Evolutionary conservation across 2,113 vertebrate species (phyloP).

Genomic region (Chroicocephalus ridibundus): DNA sequence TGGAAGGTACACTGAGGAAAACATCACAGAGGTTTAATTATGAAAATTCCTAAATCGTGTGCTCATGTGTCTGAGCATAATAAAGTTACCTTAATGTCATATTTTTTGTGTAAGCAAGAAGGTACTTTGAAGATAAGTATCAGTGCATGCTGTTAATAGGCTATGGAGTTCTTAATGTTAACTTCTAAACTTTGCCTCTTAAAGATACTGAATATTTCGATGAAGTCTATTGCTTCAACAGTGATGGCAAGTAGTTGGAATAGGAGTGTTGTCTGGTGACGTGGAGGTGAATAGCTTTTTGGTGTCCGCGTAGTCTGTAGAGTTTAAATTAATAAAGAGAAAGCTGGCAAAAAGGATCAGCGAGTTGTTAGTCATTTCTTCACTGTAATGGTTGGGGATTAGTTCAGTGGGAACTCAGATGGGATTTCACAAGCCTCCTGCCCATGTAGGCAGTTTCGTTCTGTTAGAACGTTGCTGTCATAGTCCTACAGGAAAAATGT

Average conservation of each 20-base stretch:
- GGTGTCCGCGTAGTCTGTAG: fast-evolving
- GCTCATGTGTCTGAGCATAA: background rate
- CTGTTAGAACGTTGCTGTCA: background rate
- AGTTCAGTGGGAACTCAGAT: fast-evolving
- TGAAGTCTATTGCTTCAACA: background rate
- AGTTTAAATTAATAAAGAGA: background rate
- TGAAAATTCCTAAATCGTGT: background rate
- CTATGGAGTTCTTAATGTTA: background rate
- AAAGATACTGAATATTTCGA: background rate
- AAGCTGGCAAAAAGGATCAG: background rate
- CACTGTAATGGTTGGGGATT: background rate
- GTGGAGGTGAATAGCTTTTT: background rate
- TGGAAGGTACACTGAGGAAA: background rate
- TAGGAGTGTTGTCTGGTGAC: background rate
- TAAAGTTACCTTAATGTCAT: background rate
- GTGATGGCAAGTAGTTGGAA: background rate
- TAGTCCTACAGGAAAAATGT: background rate
- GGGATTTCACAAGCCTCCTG: background rate
- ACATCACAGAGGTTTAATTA: background rate
- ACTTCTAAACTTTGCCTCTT: background rate
- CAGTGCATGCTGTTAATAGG: background rate
- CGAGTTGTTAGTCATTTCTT: background rate
- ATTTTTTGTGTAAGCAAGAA: background rate
- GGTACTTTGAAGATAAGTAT: background rate
- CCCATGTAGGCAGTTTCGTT: fast-evolving